Percentiles rank a stretch among this genome's conserved stretches.
Evolutionary conservation across 2,888 invertebrate species (phyloP).

Genomic region (Epistrophe grossulariae): DNA sequence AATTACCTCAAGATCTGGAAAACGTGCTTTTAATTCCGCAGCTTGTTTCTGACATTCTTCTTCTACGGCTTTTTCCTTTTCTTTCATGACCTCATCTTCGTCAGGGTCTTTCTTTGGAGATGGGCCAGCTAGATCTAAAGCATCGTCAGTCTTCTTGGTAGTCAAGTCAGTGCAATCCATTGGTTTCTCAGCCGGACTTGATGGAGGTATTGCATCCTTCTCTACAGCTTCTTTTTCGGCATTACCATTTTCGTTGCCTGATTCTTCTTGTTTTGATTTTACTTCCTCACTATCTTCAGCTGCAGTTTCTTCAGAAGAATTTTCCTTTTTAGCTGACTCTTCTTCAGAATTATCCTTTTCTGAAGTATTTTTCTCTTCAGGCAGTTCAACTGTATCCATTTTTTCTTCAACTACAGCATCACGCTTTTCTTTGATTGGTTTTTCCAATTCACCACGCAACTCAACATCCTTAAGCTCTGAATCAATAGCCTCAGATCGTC

Average conservation of each 20-base stretch:
- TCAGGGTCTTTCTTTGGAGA: conserved; percentile 80
- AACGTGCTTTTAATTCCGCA: conserved; percentile 89
- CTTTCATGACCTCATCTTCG: conserved; percentile 83
- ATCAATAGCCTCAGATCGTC: conserved; percentile 77
- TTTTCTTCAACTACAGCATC: conserved; percentile 44
- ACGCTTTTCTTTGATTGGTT: conserved; percentile 47
- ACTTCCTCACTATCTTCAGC: conserved; percentile 46
- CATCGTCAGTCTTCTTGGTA: conserved; percentile 72
- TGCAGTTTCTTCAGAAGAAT: conserved; percentile 65
- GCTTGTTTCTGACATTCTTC: conserved; percentile 84
- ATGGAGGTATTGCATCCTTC: conserved; percentile 17
- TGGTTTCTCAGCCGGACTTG: conserved; percentile 49
- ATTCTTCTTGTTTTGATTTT: conserved; percentile 76
- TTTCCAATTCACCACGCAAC: conserved; percentile 61
- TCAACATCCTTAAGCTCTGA: conserved; percentile 72
- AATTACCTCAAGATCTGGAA: conserved; percentile 89
- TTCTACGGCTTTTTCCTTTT: conserved; percentile 83
- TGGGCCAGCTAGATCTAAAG: conserved; percentile 80
- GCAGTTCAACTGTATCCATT: conserved; percentile 51
- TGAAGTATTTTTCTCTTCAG: conserved; percentile 31
- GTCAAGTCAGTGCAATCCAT: conserved; percentile 74
- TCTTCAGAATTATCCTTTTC: conserved; percentile 63
- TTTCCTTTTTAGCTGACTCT: conserved; percentile 54
- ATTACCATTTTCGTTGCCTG: conserved; percentile 49
- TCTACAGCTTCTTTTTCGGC: conserved; percentile 60